phyloP scores from a whole-genome alignment of 2,113 vertebrate species.

The Arothron firmamentum region DNA sequence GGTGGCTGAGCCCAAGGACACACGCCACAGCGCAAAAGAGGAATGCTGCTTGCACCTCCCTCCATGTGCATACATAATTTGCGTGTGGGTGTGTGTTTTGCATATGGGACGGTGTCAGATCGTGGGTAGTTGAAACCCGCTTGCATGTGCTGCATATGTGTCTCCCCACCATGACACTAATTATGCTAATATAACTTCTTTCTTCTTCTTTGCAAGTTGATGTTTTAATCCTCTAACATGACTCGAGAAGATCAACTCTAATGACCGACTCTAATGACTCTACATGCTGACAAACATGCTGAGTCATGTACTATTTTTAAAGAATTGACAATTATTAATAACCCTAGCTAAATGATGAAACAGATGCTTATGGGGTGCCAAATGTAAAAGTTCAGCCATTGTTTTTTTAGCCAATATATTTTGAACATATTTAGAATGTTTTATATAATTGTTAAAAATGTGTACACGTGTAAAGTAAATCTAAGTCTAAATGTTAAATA shows the following conservation, averaged over 20 bases:
- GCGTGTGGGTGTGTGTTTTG: conserved; percentile 43
- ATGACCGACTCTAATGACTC: neutral
- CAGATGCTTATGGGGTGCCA: no score
- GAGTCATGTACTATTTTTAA: no score
- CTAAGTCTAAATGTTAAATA: no score
- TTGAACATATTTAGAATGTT: no score
- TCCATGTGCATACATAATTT: conserved; percentile 41
- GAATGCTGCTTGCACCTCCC: conserved; percentile 39
- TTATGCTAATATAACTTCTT: conserved; percentile 26
- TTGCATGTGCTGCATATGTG: conserved; percentile 5
- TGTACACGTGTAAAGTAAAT: no score
- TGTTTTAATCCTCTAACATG: neutral
- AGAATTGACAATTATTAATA: no score
- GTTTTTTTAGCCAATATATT: no score
- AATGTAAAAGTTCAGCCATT: no score
- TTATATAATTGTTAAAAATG: no score
- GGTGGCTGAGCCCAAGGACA: conserved; percentile 21
- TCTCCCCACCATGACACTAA: conserved; percentile 33
- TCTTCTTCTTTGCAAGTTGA: conserved; percentile 15
- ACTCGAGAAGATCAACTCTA: neutral
- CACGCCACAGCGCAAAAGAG: conserved; percentile 26
- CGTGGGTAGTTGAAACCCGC: conserved; percentile 43
- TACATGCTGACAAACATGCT: conserved; percentile 8
- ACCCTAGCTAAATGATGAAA: no score
- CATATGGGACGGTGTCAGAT: conserved; percentile 46